phyloP scores from a whole-genome alignment of 1,140 invertebrate species.

The Sminthurinus signatus region DNA sequence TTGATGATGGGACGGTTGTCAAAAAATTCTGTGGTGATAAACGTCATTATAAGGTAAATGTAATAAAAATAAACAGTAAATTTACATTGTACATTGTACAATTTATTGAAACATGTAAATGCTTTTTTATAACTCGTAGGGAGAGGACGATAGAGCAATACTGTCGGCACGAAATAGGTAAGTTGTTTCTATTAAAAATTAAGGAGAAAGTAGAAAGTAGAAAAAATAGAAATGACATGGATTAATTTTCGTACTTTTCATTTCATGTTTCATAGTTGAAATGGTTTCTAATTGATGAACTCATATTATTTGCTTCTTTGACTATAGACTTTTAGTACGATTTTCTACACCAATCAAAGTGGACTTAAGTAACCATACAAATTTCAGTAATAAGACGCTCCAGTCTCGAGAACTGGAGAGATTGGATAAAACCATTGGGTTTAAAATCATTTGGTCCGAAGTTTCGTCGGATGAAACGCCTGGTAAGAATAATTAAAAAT shows the following conservation, averaged over 20 bases:
- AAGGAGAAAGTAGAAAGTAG: no score
- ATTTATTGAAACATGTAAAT: background rate
- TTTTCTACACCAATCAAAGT: slow-evolving; percentile 24
- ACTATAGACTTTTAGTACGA: slow-evolving; percentile 44
- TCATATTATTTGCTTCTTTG: no score
- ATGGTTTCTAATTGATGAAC: no score
- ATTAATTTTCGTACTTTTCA: no score
- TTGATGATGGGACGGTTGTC: slow-evolving; percentile 28
- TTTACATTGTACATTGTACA: no score
- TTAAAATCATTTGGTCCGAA: slow-evolving; percentile 46
- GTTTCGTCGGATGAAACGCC: slow-evolving; percentile 37
- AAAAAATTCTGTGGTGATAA: slow-evolving; percentile 40
- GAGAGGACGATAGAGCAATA: slow-evolving; percentile 43
- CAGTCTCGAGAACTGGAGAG: no score
- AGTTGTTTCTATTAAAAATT: no score
- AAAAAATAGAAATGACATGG: no score
- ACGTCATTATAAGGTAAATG: slow-evolving; percentile 34
- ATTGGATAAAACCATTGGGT: slow-evolving; percentile 40
- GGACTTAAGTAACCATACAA: background rate
- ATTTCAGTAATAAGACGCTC: no score
- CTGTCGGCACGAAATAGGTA: slow-evolving; percentile 44
- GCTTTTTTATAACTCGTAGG: slow-evolving; percentile 12
- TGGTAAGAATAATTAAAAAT: no score
- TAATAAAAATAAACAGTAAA: background rate
- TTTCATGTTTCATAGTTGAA: no score